Conservation (phyloP, 2,797 vertebrate species). For the Poecile montanus region DNA sequence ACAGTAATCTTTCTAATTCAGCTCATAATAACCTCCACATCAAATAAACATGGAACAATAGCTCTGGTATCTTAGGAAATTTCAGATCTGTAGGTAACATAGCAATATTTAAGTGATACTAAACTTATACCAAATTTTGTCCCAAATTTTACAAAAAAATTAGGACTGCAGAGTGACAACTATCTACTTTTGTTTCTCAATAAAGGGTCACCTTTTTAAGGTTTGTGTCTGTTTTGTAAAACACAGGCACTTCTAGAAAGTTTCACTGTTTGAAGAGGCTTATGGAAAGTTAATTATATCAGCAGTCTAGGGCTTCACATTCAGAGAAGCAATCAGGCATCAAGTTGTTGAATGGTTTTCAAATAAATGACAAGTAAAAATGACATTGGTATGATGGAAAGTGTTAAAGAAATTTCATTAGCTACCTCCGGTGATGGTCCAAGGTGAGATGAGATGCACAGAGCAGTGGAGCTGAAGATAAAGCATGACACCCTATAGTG, state of each 20-base stretch:
- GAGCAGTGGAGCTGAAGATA: not conserved
- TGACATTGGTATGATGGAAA: not conserved
- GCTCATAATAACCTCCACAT: not conserved
- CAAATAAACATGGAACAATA: not conserved
- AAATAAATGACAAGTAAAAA: constrained; percentile 1
- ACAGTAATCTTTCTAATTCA: not conserved
- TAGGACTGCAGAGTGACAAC: not conserved
- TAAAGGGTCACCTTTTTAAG: not conserved
- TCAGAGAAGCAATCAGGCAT: not conserved
- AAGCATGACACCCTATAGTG: not conserved
- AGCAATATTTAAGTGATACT: not conserved
- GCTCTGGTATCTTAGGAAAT: not conserved
- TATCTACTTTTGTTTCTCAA: not conserved
- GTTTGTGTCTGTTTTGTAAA: not conserved
- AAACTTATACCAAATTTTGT: not conserved
- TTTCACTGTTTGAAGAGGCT: not conserved
- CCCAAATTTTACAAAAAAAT: not conserved
- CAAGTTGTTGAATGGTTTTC: not conserved
- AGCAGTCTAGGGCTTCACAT: not conserved
- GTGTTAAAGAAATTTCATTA: not conserved
- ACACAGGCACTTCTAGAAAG: not conserved
- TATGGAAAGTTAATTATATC: not conserved
- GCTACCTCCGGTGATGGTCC: not conserved
- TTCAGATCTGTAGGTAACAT: not conserved
- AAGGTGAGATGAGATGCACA: not conserved